Evolutionary conservation across 2,113 vertebrate genomes (phyloP).

Genomic region (Silurus asotus): DNA sequence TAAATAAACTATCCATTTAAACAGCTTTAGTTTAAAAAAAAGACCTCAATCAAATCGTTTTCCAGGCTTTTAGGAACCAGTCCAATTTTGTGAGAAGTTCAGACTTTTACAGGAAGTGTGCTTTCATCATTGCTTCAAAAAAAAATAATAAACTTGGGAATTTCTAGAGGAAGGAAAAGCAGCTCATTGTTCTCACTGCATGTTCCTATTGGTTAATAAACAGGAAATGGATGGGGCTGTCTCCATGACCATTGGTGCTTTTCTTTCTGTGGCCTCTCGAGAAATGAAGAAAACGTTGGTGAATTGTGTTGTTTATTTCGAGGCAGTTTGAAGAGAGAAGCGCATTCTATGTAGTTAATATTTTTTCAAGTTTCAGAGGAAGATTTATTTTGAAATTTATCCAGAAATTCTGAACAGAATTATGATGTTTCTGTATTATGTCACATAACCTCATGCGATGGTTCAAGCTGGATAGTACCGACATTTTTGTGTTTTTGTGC

Average conservation of each 20-base stretch:
- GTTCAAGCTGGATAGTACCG: neutral
- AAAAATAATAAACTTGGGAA: constrained; percentile 48
- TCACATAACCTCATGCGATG: neutral
- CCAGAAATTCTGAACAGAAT: neutral
- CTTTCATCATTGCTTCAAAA: constrained; percentile 57
- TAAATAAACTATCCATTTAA: neutral
- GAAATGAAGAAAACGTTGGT: constrained; percentile 23
- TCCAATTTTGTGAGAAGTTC: constrained; percentile 8
- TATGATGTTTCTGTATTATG: neutral
- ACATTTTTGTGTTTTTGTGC: constrained; percentile 59
- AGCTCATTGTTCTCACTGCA: constrained; percentile 68
- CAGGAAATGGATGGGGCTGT: constrained; percentile 58
- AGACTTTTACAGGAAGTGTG: constrained; percentile 52
- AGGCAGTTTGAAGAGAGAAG: neutral
- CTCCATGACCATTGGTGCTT: constrained; percentile 52
- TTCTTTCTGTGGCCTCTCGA: constrained; percentile 47
- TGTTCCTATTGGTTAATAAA: constrained; percentile 58
- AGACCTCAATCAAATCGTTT: neutral
- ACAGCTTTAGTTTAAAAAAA: neutral
- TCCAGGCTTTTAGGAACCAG: constrained; percentile 24
- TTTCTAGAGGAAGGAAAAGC: constrained; percentile 66
- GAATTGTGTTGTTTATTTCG: neutral
- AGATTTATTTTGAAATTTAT: neutral
- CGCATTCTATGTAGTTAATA: constrained; percentile 2
- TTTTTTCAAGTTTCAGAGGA: neutral